These are phyloP conservation scores for Acipenser ruthenus DNA, from an alignment of 2,797 vertebrate species.

Conservation along the genomic window DNA sequence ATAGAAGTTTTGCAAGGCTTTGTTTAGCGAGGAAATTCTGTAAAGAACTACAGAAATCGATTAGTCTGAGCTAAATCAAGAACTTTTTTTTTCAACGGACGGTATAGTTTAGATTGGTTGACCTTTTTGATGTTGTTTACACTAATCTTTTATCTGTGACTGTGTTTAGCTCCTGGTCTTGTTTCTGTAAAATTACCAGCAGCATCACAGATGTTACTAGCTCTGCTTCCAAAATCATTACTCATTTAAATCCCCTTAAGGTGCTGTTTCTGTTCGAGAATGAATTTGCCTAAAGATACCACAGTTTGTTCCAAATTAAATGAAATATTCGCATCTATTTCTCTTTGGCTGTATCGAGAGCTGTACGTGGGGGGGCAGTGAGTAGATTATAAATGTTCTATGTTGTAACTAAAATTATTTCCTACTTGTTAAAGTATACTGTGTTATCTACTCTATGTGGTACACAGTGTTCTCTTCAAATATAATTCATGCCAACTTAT, in stretches of 20 bases:
- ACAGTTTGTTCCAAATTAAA: background rate
- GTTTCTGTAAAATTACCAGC: slow-evolving; percentile 15
- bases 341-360: background rate
- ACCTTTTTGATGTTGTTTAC: no score
- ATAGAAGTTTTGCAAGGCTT: no score
- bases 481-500: no score
- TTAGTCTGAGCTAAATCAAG: no score
- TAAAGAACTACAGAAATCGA: no score
- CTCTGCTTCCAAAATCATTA: slow-evolving; percentile 14
- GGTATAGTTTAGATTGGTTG: no score
- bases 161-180: background rate
- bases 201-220: slow-evolving; percentile 12
- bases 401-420: background rate
- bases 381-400: background rate
- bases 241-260: slow-evolving; percentile 15
- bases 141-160: background rate
- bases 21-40: no score
- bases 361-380: background rate
- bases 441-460: no score
- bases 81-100: no score
- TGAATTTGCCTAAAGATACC: slow-evolving; percentile 8
- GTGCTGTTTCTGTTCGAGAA: slow-evolving; percentile 9
- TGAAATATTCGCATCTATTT: background rate
- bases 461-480: no score
- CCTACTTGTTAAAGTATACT: background rate